Base-by-base conservation (phyloP, 2,888 invertebrate genomes). In the Lottia scabra region DNA sequence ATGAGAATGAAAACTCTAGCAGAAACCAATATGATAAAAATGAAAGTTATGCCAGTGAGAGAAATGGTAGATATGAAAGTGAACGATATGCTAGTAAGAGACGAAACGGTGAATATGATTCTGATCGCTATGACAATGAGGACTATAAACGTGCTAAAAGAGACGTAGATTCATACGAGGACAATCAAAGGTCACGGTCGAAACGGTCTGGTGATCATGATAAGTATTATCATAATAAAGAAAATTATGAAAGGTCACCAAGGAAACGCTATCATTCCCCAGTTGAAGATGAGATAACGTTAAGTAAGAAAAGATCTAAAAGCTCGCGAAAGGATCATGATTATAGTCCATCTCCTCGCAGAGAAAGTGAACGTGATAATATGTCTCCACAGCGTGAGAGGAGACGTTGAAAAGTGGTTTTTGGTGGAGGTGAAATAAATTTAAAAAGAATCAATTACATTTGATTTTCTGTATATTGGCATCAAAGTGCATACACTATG, bases 1-100 rank as follows among this genome's bases (percentile, higher is more conserved):
- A 71, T 43, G 75, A 74, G 44, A 67, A 73, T 43, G 74, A 75
- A 45, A 73, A 71, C 69, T 71, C 70, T 23, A 65, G 75, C 16
- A n/a, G 71, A 67, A 74, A 76, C 67, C 48, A 72, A 26, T 73
- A 75, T 67, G 76, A 76, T 43, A 19, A 67, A 63, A 16, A 48
- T 26, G 30, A n/a, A 45, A 16, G n/a, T 26, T n/a, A 38, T 48
- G 67, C 6, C 15, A 44, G 30, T 30, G 38, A 64, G 26, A 19
- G 46, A 46, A n/a, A 45, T 15, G 38, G 63, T 38, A 64, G 27
- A 19, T n/a, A 15, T 43, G 68, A 23, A 48, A 45, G 30, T 12
- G 13, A 19, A 45, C 27, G 23, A 43, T 38, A 45, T 38, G 43
- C 43, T 23, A 45, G 45, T 23, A 43, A 48, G 16, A 62, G 38